phyloP scores from a whole-genome alignment of 1,140 invertebrate genomes.

The Bombus breviceps region DNA sequence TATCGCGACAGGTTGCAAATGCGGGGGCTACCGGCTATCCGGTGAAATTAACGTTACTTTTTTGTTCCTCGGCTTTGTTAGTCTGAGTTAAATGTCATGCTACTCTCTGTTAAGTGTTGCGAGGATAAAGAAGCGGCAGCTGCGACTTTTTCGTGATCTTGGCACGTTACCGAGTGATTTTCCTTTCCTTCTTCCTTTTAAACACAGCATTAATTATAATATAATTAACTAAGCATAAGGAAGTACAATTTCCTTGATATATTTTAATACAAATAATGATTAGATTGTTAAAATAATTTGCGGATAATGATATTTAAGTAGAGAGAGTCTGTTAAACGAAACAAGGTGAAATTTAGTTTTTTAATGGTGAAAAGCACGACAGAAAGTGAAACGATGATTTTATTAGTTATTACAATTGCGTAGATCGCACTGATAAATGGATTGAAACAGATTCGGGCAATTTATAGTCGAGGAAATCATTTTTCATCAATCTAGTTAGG shows the following conservation, averaged over 20 bases:
- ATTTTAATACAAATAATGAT: background rate
- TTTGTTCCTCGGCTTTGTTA: background rate
- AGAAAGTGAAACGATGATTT: background rate
- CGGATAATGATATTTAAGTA: no score
- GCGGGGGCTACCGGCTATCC: slow-evolving; percentile 27
- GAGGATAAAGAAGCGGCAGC: slow-evolving; percentile 27
- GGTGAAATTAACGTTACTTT: slow-evolving; percentile 35
- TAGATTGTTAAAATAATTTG: background rate
- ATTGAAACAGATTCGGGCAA: background rate
- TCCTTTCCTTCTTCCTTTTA: no score
- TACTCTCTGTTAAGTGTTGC: background rate
- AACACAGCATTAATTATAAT: background rate
- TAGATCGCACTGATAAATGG: background rate
- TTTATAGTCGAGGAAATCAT: background rate
- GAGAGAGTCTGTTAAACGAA: background rate
- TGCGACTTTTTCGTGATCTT: background rate
- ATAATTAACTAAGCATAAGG: background rate
- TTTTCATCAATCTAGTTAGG: background rate
- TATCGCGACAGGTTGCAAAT: slow-evolving; percentile 62
- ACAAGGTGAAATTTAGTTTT: background rate
- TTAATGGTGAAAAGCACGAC: background rate
- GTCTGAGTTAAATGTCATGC: slow-evolving; percentile 32
- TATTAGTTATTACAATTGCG: background rate
- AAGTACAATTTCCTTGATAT: background rate
- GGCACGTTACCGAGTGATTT: background rate